Conservation (phyloP, 2,888 invertebrate genomes). For the Salpingus planirostris region DNA sequence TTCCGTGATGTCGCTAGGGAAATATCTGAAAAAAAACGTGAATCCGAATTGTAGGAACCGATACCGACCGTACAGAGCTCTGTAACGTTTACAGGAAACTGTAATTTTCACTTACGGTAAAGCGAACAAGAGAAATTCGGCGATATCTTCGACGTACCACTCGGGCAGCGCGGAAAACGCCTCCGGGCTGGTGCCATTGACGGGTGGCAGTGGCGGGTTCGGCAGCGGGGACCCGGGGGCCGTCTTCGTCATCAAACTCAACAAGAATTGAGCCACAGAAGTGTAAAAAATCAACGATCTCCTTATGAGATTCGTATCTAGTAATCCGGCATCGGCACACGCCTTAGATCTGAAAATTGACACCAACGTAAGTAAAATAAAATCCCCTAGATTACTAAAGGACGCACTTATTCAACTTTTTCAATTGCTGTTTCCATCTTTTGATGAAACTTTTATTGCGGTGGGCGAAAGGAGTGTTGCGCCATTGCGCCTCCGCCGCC, state of each 20-base stretch:
- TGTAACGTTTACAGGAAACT: neutral
- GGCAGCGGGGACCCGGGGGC: slow-evolving; percentile 49
- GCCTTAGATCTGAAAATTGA: slow-evolving; percentile 71
- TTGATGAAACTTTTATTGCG: slow-evolving; percentile 77
- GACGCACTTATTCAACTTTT: slow-evolving; percentile 60
- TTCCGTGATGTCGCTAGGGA: slow-evolving; percentile 64
- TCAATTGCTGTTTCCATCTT: slow-evolving; percentile 81
- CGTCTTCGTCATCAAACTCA: slow-evolving; percentile 53
- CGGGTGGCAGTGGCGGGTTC: no score
- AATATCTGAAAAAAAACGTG: slow-evolving; percentile 50
- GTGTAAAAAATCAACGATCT: slow-evolving; percentile 82
- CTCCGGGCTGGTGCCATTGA: slow-evolving; percentile 56
- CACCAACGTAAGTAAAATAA: neutral
- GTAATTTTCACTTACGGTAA: slow-evolving; percentile 71
- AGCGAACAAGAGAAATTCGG: slow-evolving; percentile 88
- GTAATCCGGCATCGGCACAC: slow-evolving; percentile 82
- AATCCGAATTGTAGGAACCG: neutral
- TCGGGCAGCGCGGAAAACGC: slow-evolving; percentile 89
- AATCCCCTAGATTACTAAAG: no score
- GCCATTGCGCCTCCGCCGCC: slow-evolving; percentile 75
- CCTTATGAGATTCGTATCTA: slow-evolving; percentile 75
- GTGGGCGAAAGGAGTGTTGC: slow-evolving; percentile 61
- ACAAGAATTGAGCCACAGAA: slow-evolving; percentile 71
- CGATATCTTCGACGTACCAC: slow-evolving; percentile 96
- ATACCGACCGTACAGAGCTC: no score